Percentiles rank a stretch among this genome's conserved stretches.
phyloP scores from a whole-genome alignment of 2,797 vertebrate species.

The Muscicapa striata region DNA sequence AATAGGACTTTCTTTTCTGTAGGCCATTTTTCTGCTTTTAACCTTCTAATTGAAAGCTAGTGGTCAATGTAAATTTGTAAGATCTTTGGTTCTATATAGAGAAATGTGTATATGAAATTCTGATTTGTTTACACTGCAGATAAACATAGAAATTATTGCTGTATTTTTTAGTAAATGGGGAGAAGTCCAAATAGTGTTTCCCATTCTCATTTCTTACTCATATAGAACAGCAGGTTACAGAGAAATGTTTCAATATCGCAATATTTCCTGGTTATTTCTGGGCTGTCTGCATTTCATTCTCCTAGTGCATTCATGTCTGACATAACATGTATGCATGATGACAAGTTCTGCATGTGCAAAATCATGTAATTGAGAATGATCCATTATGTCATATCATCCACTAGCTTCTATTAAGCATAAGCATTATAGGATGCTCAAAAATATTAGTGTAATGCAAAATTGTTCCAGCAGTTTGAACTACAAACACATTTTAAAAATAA shows the following conservation, averaged over 20 bases:
- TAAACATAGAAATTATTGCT: constrained; percentile 63
- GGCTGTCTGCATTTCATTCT: constrained; percentile 81
- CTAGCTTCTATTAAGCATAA: constrained; percentile 64
- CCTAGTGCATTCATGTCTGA: constrained; percentile 74
- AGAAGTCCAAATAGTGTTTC: constrained; percentile 68
- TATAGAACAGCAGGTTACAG: constrained; percentile 81
- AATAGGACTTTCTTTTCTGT: background rate
- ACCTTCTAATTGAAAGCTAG: constrained; percentile 19
- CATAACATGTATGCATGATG: constrained; percentile 77
- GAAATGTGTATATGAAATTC: constrained; percentile 48
- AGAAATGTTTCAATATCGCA: constrained; percentile 77
- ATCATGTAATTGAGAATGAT: constrained; percentile 70
- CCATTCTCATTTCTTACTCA: constrained; percentile 85
- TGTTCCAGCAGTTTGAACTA: background rate
- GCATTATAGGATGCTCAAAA: constrained; percentile 54
- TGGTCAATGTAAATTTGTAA: constrained; percentile 28
- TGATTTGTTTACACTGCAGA: constrained; percentile 66
- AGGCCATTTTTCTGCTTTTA: constrained; percentile 9
- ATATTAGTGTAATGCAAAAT: background rate
- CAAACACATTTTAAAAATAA: background rate
- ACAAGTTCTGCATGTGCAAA: constrained; percentile 77
- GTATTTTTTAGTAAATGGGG: constrained; percentile 62
- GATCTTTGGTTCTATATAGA: background rate
- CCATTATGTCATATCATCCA: constrained; percentile 69
- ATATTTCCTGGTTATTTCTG: constrained; percentile 84